Evolutionary conservation across 2,888 invertebrate genomes (phyloP).

Genomic region (Eurytoma adleriae): DNA sequence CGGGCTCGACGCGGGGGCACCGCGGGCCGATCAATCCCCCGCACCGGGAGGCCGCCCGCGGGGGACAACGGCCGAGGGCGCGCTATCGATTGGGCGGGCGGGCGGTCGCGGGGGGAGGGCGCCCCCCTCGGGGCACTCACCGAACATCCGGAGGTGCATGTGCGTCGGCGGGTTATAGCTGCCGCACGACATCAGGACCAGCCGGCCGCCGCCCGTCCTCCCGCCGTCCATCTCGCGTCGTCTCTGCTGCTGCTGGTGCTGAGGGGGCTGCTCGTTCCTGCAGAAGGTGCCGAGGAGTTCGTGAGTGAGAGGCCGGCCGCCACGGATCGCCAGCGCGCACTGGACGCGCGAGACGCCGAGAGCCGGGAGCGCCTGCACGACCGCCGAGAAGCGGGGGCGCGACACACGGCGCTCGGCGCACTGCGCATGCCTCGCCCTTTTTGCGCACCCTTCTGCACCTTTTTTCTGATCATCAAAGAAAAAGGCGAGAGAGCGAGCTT

Average conservation of each 20-base stretch:
- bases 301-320: neutral
- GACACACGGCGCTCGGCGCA: slow-evolving; percentile 8
- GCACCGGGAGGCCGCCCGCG: neutral
- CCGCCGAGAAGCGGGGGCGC: neutral
- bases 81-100: too few relatives aligned
- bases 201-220: slow-evolving; percentile 71
- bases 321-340: slow-evolving; percentile 16
- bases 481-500: too few relatives aligned
- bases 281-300: neutral
- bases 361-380: neutral
- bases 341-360: neutral
- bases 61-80: too few relatives aligned
- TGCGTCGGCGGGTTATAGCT: slow-evolving; percentile 98
- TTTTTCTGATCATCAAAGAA: too few relatives aligned
- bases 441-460: too few relatives aligned
- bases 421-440: slow-evolving; percentile 20
- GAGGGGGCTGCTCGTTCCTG: neutral
- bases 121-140: slow-evolving; percentile 79
- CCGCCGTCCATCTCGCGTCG: neutral
- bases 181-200: slow-evolving; percentile 91
- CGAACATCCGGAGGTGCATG: slow-evolving; percentile 98
- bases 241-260: neutral
- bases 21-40: neutral
- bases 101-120: too few relatives aligned
- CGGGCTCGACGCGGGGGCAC: neutral